A percentile compares a stretch with the other conserved stretches of the same genome.
phyloP scores from a whole-genome alignment of 2,113 vertebrate genomes.

The Gymnorhina tibicen region DNA sequence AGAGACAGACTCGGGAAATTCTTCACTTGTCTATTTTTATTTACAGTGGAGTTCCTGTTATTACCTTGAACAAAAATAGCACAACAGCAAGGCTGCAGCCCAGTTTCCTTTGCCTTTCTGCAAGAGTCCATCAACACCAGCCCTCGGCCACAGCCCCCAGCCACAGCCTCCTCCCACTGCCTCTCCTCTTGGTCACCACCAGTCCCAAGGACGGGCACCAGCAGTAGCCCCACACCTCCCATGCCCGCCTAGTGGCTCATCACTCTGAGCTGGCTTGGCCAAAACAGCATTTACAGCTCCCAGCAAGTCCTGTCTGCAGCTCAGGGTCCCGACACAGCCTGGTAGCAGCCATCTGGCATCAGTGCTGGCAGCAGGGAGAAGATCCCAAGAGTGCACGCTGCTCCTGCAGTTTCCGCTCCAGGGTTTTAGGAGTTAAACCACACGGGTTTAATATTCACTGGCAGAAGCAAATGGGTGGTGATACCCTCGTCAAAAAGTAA shows the following conservation, averaged over 20 bases:
- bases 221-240: rapidly evolving
- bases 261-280: background rate
- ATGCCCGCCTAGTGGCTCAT: background rate
- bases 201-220: rapidly evolving
- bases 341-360: background rate
- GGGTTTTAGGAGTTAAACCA: background rate
- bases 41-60: constrained; percentile 54
- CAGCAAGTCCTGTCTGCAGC: background rate
- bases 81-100: constrained; percentile 6
- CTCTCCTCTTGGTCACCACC: background rate
- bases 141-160: background rate
- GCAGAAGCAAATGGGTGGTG: background rate
- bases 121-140: background rate
- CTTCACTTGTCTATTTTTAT: constrained; percentile 60
- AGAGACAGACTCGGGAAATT: constrained; percentile 28
- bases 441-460: background rate
- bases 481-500: background rate
- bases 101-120: constrained; percentile 1
- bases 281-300: background rate
- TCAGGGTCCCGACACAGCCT: background rate
- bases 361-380: rapidly evolving
- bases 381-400: rapidly evolving
- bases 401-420: background rate
- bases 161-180: rapidly evolving
- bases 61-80: constrained; percentile 60